Base-by-base conservation (phyloP, 2,888 invertebrate species). In the Cataglyphis albicans region DNA sequence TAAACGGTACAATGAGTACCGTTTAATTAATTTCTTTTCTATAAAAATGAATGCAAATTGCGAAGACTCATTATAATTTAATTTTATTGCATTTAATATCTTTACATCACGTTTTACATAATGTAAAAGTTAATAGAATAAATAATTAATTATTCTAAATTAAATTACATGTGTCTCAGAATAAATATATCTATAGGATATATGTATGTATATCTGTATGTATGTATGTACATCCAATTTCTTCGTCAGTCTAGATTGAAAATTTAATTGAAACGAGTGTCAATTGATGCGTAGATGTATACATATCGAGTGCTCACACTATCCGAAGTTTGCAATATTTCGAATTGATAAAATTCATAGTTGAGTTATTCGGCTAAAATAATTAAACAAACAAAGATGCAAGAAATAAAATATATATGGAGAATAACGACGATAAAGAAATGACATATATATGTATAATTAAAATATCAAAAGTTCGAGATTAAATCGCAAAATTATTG, bases 231-330 rank as follows among this genome's bases (percentile, higher is more conserved):
- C 3, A 32, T 59, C 5, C 32, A 70, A 59, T 72, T 59, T 59
- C 55, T 48, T 61, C 59, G 57, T n/a, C 65, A 68, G 32, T 32
- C 61, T 59, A 48, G 38, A 80, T 70, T 80, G 44, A 48, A 80
- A 80, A 80, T 80, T 59, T 72, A 70, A 70, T 70, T 70, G 59
- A 57, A 80, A 59, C 78, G n/a, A 67, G 67, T 76, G 67, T 65
- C 55, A 76, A 75, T 75, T 64, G 67, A 55, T 67, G 38, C 2
- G 35, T 38, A 67, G 55, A 41, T 41, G 21, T 65, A 32, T 38
- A 35, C 35, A 35, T 35, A 57, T 76, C 41, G 21, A 41, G 0
- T 18, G 48, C 41, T 41, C 65, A 55, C 12, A 25, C 67, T 41
- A 57, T 55, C 67, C 18, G 6, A 55, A 57, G 67, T 21, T 76